Evolutionary conservation across 1,140 invertebrate species (phyloP).

Genomic region (Diprion similis): DNA sequence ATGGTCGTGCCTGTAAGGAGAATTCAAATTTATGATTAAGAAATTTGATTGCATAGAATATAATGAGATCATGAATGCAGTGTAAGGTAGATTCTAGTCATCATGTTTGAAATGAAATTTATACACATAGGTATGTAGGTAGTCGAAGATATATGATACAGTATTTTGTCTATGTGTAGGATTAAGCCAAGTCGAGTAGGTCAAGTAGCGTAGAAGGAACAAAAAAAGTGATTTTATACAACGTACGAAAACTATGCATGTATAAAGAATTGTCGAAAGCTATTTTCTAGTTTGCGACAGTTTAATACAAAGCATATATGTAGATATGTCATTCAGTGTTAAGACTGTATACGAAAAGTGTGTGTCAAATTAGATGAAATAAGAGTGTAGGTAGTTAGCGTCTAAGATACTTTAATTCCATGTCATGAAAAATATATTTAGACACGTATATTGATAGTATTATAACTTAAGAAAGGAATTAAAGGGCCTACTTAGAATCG

Average conservation of each 20-base stretch:
- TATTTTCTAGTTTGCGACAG: constrained; percentile 41
- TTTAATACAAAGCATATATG: constrained; percentile 46
- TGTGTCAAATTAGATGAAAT: constrained; percentile 52
- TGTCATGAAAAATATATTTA: constrained; percentile 30
- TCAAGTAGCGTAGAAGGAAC: neutral
- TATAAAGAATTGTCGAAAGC: constrained; percentile 11
- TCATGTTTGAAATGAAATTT: constrained; percentile 5
- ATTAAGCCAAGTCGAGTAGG: neutral
- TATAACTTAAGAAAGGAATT: constrained; percentile 28
- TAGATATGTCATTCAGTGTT: constrained; percentile 38
- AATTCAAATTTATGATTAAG: neutral
- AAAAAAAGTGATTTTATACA: constrained; percentile 20
- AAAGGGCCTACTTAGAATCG: constrained; percentile 33
- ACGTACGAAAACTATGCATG: constrained; percentile 12
- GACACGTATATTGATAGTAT: constrained; percentile 31
- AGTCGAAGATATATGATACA: neutral
- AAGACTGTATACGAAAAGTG: constrained; percentile 54
- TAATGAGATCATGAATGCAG: neutral
- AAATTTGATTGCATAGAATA: neutral
- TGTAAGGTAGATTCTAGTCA: neutral
- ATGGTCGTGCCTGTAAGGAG: neutral
- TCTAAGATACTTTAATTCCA: constrained; percentile 16
- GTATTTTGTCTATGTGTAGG: constrained; percentile 17
- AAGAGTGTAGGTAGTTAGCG: constrained; percentile 29
- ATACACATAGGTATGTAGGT: neutral